Percentiles rank a stretch among this genome's conserved stretches.
phyloP scores from a whole-genome alignment of 2,888 invertebrate species.

The Ectemnius lituratus region DNA sequence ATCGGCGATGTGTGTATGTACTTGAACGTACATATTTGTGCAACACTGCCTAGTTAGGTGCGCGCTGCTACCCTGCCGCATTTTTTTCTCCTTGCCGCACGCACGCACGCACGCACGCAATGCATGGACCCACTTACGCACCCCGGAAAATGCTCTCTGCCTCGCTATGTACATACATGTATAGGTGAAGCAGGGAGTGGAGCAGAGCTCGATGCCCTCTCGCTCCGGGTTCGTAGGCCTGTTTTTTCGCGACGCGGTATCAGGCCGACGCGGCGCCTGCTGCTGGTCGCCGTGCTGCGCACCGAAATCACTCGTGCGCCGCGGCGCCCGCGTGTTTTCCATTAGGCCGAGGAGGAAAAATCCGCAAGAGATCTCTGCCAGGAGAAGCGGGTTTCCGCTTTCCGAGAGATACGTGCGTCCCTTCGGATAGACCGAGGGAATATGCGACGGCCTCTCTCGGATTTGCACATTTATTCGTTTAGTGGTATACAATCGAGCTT shows the following conservation, averaged over 20 bases:
- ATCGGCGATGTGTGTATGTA: no score
- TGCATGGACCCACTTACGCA: slow-evolving; percentile 7
- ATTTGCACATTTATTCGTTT: slow-evolving; percentile 76
- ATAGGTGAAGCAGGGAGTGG: no score
- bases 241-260: no score
- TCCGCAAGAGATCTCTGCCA: background rate
- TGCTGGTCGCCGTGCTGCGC: background rate
- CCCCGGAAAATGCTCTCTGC: no score
- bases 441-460: slow-evolving; percentile 62
- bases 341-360: background rate
- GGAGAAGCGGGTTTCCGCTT: background rate
- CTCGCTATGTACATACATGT: no score
- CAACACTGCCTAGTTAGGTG: no score
- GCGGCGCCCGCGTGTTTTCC: background rate
- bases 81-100: slow-evolving; percentile 7
- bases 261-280: no score
- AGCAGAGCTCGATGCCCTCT: no score
- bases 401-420: background rate
- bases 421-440: slow-evolving; percentile 32
- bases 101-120: slow-evolving; percentile 29
- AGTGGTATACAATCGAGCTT: slow-evolving; percentile 67
- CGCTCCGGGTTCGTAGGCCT: no score
- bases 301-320: background rate
- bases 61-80: no score
- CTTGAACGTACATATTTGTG: background rate